Evolutionary conservation across 2,888 invertebrate species (phyloP), one percentile per base, ranked within the genome.

Genomic region (Drosophila prostipennis): DNA sequence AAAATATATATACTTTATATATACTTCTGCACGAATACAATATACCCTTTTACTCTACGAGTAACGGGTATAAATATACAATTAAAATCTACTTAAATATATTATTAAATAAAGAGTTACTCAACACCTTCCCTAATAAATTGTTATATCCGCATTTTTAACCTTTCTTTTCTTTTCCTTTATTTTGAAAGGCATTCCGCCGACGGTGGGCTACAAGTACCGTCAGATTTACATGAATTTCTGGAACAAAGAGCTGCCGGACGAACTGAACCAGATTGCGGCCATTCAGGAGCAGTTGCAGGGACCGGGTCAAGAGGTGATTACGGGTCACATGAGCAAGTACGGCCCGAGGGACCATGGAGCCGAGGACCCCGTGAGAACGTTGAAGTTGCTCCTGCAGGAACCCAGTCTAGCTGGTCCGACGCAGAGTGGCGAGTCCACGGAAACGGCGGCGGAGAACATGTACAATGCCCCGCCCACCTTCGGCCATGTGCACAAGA

Each of bases 231-330:
- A 96, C 87, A 95, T 97, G 87, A 94, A 94, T 48, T 97, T 96
- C 88, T 98, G 98, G 98, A 95, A 96, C 77, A 95, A 96, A 58
- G 94, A 94, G 42, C 93, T 98, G 51, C 97, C 97, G 0, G 94
- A 95, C 76, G 94, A 96, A 78, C 93, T 95, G 84, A 94, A 94
- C 80, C 93, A 90, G 89, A 92, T 91, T 57, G 89, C 91, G 6
- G 80, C 77, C 34, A 90, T 90, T 46, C 91, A 91, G 60, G 79
- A 87, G 60, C 90, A 90, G 40, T 87, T 89, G 48, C 83, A 89
- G 7, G 29, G 77, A 3, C 70, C 79, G 55, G 81, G 82, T 34
- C 85, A 76, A 34, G 90, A 91, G 54, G 87, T 91, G 72, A 90
- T 92, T 72, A 89, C 90, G 43, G 92, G 91, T 3, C 91, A 93